These are phyloP conservation scores for Oegoconia quadripuncta DNA, from an alignment of 2,888 invertebrate species.

Conservation along the genomic window DNA sequence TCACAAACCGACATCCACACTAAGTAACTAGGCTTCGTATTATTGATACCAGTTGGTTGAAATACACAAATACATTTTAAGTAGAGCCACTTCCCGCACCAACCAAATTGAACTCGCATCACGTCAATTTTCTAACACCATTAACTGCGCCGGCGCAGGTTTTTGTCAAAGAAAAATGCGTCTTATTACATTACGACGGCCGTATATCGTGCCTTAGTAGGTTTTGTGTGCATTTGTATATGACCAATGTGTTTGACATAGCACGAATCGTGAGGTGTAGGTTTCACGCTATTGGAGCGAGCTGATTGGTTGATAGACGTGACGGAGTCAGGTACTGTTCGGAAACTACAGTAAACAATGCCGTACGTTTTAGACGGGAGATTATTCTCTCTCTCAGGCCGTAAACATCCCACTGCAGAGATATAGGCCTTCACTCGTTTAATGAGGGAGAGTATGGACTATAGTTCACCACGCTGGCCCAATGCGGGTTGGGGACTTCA, in stretches of 20 bases:
- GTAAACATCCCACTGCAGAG: too few species aligned
- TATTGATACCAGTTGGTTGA: too few species aligned
- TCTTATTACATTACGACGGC: slow-evolving; percentile 67
- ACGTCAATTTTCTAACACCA: slow-evolving; percentile 65
- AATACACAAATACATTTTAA: slow-evolving; percentile 9
- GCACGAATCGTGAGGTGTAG: slow-evolving; percentile 28
- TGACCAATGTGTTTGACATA: slow-evolving; percentile 18
- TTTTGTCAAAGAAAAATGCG: slow-evolving; percentile 72
- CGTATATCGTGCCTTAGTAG: slow-evolving; percentile 31
- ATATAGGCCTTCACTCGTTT: too few species aligned
- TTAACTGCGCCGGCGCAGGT: slow-evolving; percentile 47
- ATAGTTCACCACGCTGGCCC: too few species aligned
- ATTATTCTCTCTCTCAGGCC: too few species aligned
- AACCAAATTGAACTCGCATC: slow-evolving; percentile 28
- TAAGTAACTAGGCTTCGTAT: too few species aligned
- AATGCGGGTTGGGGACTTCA: too few species aligned
- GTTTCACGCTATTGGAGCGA: slow-evolving; percentile 25
- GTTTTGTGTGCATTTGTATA: slow-evolving; percentile 44
- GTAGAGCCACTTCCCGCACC: slow-evolving; percentile 35
- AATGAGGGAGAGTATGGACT: too few species aligned
- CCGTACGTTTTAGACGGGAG: too few species aligned
- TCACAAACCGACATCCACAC: too few species aligned
- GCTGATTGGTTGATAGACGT: background rate
- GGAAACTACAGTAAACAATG: too few species aligned
- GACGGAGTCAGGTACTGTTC: background rate